phyloP scores from a whole-genome alignment of 2,797 vertebrate genomes.

The Notoglanidium macrostoma region DNA sequence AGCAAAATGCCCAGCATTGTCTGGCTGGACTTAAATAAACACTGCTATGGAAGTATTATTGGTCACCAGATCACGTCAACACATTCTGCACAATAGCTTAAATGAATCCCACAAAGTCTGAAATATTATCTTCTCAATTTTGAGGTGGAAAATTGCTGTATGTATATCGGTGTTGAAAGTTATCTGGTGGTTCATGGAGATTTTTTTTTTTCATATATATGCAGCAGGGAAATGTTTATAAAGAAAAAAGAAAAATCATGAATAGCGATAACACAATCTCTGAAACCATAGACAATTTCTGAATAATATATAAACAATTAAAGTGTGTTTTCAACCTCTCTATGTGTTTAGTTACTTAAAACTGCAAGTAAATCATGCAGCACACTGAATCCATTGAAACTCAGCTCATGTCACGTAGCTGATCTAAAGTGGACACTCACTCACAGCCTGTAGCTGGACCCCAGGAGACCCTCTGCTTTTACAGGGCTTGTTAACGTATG shows the following conservation, averaged over 20 bases:
- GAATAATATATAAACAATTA: conserved; percentile 1
- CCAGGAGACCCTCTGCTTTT: conserved; percentile 35
- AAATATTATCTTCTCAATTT: background rate
- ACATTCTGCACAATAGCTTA: background rate
- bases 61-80: background rate
- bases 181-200: background rate
- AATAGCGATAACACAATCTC: background rate
- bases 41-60: background rate
- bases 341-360: conserved; percentile 5
- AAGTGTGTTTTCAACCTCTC: background rate
- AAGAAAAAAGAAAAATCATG: background rate
- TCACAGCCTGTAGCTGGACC: conserved; percentile 13
- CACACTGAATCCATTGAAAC: conserved; percentile 19
- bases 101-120: background rate
- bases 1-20: conserved; percentile 18
- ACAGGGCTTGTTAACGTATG: conserved; percentile 25
- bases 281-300: background rate
- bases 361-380: background rate
- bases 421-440: conserved; percentile 29
- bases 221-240: background rate
- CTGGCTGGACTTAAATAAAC: conserved; percentile 18
- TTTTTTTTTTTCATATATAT: background rate
- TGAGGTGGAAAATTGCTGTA: background rate
- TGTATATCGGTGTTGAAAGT: background rate
- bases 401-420: background rate